Evolutionary conservation across 2,888 invertebrate species (phyloP).

Genomic region (Acutogordius australiensis): DNA sequence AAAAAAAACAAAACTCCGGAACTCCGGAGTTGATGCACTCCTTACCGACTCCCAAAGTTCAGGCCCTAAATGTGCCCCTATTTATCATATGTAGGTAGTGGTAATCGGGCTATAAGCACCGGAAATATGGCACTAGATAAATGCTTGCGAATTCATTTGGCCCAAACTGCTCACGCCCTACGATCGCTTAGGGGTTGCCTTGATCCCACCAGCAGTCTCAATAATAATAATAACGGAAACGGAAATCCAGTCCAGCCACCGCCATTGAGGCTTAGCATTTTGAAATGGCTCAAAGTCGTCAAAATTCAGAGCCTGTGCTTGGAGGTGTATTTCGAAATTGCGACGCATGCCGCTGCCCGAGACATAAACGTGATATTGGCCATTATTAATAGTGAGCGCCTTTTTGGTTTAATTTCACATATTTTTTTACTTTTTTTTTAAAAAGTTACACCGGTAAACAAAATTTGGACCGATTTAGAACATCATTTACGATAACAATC

Average conservation of each 20-base stretch:
- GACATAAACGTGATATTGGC: not conserved
- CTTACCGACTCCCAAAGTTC: too few species aligned
- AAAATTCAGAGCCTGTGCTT: not conserved
- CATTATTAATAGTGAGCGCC: not conserved
- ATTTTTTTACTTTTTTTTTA: too few species aligned
- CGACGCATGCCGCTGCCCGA: not conserved
- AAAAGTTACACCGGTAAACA: too few species aligned
- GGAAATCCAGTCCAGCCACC: not conserved
- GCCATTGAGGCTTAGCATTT: not conserved
- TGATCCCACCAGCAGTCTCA: too few species aligned
- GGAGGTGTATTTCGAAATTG: slow-evolving; percentile 5
- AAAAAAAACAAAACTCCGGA: too few species aligned
- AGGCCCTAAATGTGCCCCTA: too few species aligned
- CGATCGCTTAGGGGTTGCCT: not conserved
- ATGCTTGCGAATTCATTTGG: not conserved
- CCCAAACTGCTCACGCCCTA: not conserved
- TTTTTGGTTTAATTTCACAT: too few species aligned
- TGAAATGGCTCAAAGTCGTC: not conserved
- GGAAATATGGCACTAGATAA: not conserved
- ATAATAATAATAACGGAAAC: not conserved
- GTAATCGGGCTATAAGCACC: too few species aligned
- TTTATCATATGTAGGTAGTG: too few species aligned
- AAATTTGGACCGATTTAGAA: too few species aligned
- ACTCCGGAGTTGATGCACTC: too few species aligned
- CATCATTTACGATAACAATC: too few species aligned